Base-by-base conservation (phyloP, 1,140 invertebrate species). In the Ladona fulva region DNA sequence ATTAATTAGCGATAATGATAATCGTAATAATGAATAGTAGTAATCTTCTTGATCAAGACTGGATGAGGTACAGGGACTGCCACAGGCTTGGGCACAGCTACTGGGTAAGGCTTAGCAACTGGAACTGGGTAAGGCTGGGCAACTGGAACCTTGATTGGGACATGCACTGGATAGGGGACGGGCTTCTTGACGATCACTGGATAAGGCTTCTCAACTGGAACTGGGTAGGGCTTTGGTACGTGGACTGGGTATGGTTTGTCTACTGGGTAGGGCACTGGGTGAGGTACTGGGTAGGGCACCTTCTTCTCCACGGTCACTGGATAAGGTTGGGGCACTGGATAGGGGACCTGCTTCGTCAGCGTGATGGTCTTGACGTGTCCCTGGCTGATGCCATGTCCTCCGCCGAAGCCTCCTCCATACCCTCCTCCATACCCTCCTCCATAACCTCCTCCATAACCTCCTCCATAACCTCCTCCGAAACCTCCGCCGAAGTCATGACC, bases 271-370 rank as follows among this genome's bases (percentile, higher is more conserved):
- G 80, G 78, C 10, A 80, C 78, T 3, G 81, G 81, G 5, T 81
- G 80, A 3, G 80, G 80, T 7, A 81, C 80, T 19, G 80, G 80
- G 5, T 81, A 80, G 7, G 78, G 76, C 19, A 87, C 84, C 66
- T 82, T 83, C 78, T 87, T 88, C 42, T 84, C 82, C 3, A 86
- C 83, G 25, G 82, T 80, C 0, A 86, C 85, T 14, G 86, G 85
- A 74, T 86, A 86, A 0, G 87, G 87, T 1, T 84, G 82, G 0
- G 85, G 86, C 0, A 88, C 86, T 24, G 81, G 80, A 25, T 78
- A 79, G 0, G 83, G 84, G 0, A 88, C 85, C 79, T 86, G 84
- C 78, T 87, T 87, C 76, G 86, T 87, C 78, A 87, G 83, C 24
- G 85, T 86, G 52, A 85, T 82, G 19, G 86, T 83, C 75, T 86